These are phyloP conservation scores for Smittia sp. DNA, from an alignment of 2,888 invertebrate genomes.

Conservation along the genomic window DNA sequence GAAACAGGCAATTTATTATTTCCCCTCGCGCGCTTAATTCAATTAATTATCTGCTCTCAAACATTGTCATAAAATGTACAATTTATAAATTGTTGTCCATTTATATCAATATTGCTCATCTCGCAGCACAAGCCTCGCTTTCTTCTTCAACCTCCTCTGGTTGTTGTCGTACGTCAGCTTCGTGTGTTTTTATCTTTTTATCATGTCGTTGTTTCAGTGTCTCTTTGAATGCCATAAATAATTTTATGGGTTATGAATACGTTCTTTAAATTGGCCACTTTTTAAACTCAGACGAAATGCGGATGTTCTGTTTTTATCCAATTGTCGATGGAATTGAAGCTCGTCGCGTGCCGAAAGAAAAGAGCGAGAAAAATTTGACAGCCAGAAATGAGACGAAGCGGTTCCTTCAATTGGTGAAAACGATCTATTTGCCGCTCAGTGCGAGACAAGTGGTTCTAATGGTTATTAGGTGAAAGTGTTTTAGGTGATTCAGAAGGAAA, in stretches of 20 bases:
- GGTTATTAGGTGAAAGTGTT: neutral
- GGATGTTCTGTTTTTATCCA: conserved; percentile 40
- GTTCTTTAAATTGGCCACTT: conserved; percentile 17
- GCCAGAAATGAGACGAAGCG: conserved; percentile 35
- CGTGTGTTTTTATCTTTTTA: conserved; percentile 4
- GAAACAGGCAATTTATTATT: conserved; percentile 21
- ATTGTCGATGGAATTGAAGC: conserved; percentile 1
- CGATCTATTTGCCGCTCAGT: neutral
- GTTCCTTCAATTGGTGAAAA: neutral
- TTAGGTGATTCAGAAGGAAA: no score
- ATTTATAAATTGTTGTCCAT: conserved; percentile 39
- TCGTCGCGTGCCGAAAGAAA: conserved; percentile 32
- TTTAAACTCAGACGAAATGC: conserved; percentile 19
- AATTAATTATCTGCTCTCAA: conserved; percentile 35
- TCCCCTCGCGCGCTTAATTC: conserved; percentile 26
- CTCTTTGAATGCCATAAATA: conserved; percentile 1
- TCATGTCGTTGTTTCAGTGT: conserved; percentile 7
- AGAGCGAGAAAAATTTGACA: no score
- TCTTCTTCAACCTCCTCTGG: conserved; percentile 7
- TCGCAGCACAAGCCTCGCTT: neutral
- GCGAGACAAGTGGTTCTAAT: neutral
- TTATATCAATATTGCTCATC: conserved; percentile 35
- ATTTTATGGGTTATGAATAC: conserved; percentile 27
- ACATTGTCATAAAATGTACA: conserved; percentile 24
- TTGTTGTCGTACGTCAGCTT: neutral